Evolutionary conservation across 2,797 vertebrate genomes (phyloP), one percentile per base, ranked within the genome.

Genomic region (Fundulus diaphanus): DNA sequence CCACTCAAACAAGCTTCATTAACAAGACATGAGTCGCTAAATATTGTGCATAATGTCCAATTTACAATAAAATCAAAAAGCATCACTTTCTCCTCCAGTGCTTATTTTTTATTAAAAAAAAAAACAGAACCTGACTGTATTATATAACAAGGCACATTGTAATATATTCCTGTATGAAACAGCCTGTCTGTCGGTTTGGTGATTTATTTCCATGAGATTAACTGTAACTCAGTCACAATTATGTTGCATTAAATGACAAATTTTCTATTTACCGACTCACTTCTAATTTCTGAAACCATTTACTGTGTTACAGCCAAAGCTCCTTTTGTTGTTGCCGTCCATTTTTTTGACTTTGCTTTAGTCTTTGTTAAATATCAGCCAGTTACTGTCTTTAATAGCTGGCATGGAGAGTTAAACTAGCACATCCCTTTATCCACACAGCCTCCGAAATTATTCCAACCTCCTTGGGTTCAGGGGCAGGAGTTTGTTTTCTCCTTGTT

Each of bases 101-200:
- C 92, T 93, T 95, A 95, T 96, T 96, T 97, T 96, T 95, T 94
- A 95, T 94, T 66, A 27, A 40, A 24, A 52, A 63, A 63, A 67
- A 93, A 84, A 91, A 84, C 79, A 93, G 95, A 91, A 94, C 93
- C 95, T 94, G 95, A 95, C 94, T 98, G 96, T 97, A 97, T 96
- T 96, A 96, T 96, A 91, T 90, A 96, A 95, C 92, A 94, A 95
- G 95, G 95, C 95, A 96, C 96, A 97, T 94, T 99, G 96, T 99
- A 98, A 97, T 97, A 97, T 98, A 95, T 95, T 95, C 96, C 92
- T 97, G 94, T 97, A 96, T 95, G 96, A 96, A 95, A 97, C 96
- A 95, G 93, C 93, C 88, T 96, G 95, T 96, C 95, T 96, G 95
- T 96, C 91, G 80, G 93, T 95, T 96, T 95, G 92, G 92, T 94